These are phyloP conservation scores for Pseudopipra pipra DNA, from an alignment of 2,113 vertebrate genomes.

Conservation along the genomic window DNA sequence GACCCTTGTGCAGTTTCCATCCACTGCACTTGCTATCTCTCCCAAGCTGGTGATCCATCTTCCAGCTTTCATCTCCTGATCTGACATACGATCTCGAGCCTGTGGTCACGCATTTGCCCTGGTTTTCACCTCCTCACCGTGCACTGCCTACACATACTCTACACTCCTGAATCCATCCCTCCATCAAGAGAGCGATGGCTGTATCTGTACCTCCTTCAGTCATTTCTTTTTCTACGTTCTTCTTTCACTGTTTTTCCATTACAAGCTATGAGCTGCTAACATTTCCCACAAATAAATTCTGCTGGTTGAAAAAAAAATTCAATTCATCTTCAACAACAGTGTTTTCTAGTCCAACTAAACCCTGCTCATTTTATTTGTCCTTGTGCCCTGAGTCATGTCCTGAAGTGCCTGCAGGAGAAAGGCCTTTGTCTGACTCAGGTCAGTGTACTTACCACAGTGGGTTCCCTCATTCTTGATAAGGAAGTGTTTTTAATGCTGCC, in stretches of 20 bases:
- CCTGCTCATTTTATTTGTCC: neutral
- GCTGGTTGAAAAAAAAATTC: neutral
- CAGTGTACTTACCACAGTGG: neutral
- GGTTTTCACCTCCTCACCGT: neutral
- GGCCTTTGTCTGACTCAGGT: neutral
- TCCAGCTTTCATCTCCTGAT: conserved; percentile 7
- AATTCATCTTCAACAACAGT: neutral
- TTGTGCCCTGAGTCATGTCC: neutral
- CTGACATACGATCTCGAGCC: neutral
- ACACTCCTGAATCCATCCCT: neutral
- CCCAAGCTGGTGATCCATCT: conserved; percentile 21
- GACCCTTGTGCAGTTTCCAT: neutral
- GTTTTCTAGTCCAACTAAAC: neutral
- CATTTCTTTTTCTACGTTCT: neutral
- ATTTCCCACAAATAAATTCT: neutral
- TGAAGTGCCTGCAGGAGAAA: conserved; percentile 1
- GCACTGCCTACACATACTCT: neutral
- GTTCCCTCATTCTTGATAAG: neutral
- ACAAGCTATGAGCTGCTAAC: neutral
- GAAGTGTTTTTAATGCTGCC: neutral
- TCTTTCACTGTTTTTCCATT: neutral
- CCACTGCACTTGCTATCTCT: neutral
- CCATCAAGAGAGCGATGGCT: neutral
- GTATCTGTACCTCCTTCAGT: neutral
- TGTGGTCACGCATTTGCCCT: neutral